phyloP scores from a whole-genome alignment of 2,113 vertebrate species.

The Nyctibius bracteatus region DNA sequence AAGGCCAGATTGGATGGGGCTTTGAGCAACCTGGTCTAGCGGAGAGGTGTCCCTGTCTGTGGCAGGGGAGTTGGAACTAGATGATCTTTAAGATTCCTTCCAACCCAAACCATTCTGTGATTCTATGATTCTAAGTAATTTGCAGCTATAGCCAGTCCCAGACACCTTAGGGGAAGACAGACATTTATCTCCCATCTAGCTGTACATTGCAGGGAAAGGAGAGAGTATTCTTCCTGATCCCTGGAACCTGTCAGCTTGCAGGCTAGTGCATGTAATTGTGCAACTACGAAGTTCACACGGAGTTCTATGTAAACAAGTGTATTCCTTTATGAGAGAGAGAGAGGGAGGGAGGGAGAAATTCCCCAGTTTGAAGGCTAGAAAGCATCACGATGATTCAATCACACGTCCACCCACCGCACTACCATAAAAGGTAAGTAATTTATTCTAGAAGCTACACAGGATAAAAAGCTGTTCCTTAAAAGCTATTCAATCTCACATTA shows the following conservation, averaged over 20 bases:
- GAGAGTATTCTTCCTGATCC: not conserved
- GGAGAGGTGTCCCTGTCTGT: no score
- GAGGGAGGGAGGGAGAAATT: no score
- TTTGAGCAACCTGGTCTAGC: no score
- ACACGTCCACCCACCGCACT: fast-evolving
- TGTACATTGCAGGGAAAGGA: not conserved
- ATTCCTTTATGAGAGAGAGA: no score
- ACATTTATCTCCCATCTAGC: not conserved
- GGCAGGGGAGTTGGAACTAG: no score
- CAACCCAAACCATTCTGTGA: no score
- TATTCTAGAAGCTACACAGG: not conserved
- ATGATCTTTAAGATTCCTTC: no score
- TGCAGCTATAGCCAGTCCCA: not conserved
- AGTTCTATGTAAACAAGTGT: not conserved
- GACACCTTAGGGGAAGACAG: not conserved
- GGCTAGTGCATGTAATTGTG: not conserved
- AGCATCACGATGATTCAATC: not conserved
- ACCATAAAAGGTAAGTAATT: not conserved
- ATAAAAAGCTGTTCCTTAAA: not conserved
- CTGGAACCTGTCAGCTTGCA: not conserved
- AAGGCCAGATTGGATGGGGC: no score
- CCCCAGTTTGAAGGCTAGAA: not conserved
- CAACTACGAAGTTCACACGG: not conserved
- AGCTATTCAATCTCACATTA: not conserved
- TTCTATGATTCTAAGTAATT: no score